Base-by-base conservation (phyloP, 35 echinoderm and acorn worm species). In the Chiridota heheva region DNA sequence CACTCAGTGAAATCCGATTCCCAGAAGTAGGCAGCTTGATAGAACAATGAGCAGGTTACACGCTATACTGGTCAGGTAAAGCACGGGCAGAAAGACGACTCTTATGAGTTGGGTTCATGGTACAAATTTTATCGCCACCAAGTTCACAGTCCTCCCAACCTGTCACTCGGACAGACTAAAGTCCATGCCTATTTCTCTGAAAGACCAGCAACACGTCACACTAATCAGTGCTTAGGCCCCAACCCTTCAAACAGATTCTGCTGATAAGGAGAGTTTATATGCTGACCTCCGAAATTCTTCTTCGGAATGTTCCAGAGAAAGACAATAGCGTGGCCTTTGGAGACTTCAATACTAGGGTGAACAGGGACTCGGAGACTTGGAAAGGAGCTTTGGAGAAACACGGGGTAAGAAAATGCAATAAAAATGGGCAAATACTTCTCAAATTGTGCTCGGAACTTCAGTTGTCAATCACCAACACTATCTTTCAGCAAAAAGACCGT, bases 41-140 rank as follows among this genome's bases (percentile, higher is more conserved):
- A 89, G 78, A 89, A 72, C 67, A 74, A 4, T 67, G 78, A 6
- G 78, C 87, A 13, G 78, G 87, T 13, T 81, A 89, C 78, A 89
- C 62, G 42, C 66, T 89, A 0, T 89, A 62, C 86, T 89, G 86
- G 77, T 89, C 77, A n/a, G 86, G 86, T 15, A 82, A 89, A 58
- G 36, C 66, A 27, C 0, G 36, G 36, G 40, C 3, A 0, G 86
- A 82, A 12, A 82, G 76, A 70, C 45, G 77, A 0, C 62, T 69
- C 25, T 79, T 63, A 37, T 60, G 75, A 35, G 75, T 88, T 2
- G 74, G 36, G 13, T 87, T 87, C 31, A 87, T 80, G 73, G 40
- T 87, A 0, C 79, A 53, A 80, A 87, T 41, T 69, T 65, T 47
- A 83, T 83, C 26, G 63, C 64, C 26, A 31, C 61, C 3, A 87